Base-by-base conservation (phyloP, 2,113 vertebrate genomes). In the Rana temporaria region DNA sequence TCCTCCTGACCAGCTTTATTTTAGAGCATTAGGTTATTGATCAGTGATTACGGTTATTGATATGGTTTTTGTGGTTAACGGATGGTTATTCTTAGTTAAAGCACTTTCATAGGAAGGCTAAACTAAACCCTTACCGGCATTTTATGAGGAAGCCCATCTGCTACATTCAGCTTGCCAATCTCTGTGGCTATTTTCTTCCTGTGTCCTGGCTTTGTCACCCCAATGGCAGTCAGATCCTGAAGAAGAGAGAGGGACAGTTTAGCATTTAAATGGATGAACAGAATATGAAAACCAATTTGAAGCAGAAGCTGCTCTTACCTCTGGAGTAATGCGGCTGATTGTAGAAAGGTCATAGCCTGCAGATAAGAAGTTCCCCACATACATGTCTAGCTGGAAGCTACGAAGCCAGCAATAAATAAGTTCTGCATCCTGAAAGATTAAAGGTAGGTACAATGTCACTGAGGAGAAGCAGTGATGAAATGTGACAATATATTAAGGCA, bases 251-350 rank as follows among this genome's bases (percentile, higher is more conserved):
- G 0, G 42, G 0, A 0, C 3, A 24, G 19, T 62, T 8, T 4
- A 4, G 86, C 17, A 85, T 53, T 60, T 12, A 1, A 7, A n/a
- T 26, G 4, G 42, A 12, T 24, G 38, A n/a, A 24, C 17, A 55
- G 59, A 0, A 7, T 55, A 84, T 62, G 84, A 38, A 17, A 52
- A 9, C 53, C 17, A 12, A 60, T 18, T 1, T 38, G n/a, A 26
- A 62, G 11, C 56, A 22, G 32, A 6, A 8, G 8, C 60, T 69
- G 60, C 62, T 52, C 91, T 81, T 53, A 99, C 98, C 97, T 99
- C 97, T 0, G 98, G 98, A 0, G 98, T 99, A 97, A 99, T 99
- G 66, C 98, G 92, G 89, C 97, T 99, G 90, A 99, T 98, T 53
- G 97, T 99, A 0, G 96, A 96, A n/a, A 99, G 96, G 0, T 99